Percentiles rank a stretch among this genome's conserved stretches.
phyloP scores from a whole-genome alignment of 2,113 vertebrate genomes.

The Esox niger region DNA sequence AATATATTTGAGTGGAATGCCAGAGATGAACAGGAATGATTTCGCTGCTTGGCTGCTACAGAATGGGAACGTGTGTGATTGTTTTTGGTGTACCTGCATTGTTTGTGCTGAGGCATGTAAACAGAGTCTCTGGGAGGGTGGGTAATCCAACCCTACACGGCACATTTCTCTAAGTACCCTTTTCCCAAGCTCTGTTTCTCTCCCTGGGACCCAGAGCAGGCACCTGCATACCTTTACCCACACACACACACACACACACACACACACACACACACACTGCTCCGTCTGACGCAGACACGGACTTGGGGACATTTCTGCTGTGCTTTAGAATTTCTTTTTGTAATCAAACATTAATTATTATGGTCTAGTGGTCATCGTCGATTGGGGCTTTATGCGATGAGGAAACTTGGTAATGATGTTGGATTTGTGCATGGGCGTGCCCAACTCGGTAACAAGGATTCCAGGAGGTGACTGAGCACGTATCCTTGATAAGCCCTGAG shows the following conservation, averaged over 20 bases:
- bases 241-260: constrained; percentile 27
- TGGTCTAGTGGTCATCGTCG: no score
- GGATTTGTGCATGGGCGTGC: no score
- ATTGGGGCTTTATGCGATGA: no score
- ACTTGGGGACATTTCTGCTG: constrained; percentile 17
- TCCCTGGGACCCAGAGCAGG: neutral
- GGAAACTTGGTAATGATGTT: no score
- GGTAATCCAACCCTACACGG: neutral
- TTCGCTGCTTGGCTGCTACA: neutral
- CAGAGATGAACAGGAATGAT: neutral
- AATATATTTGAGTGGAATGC: neutral
- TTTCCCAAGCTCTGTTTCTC: neutral
- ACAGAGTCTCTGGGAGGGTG: neutral
- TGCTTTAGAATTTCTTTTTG: neutral
- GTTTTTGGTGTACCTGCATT: neutral
- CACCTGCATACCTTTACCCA: constrained; percentile 13
- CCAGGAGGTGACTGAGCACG: no score
- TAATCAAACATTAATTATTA: neutral
- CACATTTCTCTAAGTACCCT: neutral
- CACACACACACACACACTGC: constrained; percentile 19
- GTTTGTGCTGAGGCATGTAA: neutral
- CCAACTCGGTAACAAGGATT: no score
- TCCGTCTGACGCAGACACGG: constrained; percentile 34
- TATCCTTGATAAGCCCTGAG: no score
- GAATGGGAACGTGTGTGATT: neutral